Evolutionary conservation across 2,888 invertebrate genomes (phyloP), one percentile per base, ranked within the genome.

Genomic region (Lumbricus terrestris): DNA sequence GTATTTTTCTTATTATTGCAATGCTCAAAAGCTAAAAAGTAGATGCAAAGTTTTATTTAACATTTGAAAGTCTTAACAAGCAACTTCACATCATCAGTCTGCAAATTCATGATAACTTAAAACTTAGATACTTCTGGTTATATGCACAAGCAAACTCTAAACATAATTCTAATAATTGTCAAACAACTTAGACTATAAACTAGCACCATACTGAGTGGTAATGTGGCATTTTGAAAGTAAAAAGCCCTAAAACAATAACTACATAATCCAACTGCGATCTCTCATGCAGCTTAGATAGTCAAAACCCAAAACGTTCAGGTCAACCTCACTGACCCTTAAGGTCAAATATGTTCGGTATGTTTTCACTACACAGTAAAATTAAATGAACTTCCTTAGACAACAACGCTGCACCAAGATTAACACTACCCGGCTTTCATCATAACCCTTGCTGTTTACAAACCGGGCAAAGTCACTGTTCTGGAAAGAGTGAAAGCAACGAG

Each of bases 291-390:
- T n/a, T n/a, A 29, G 54, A 54, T 29, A 54, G 69, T 11, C 69
- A 0, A 47, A 69, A n/a, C n/a, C 69, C n/a, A 69, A 29, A 29
- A 69, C 69, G n/a, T 8, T 69, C 29, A 69, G 29, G 11, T 69
- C 69, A 69, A 69, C 69, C n/a, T 69, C 69, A 69, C 69, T 69
- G 69, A 69, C 69, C 69, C 69, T 69, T 69, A 69, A 69, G 69
- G 69, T 69, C 69, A 69, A 69, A 69, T 69, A 11, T n/a, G n/a
- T n/a, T 69, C 69, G n/a, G n/a, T 11, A 69, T 69, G 69, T 69
- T n/a, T 69, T 69, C n/a, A 5, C 29, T 69, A 29, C n/a, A 69
- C 69, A n/a, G n/a, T 8, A 69, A 69, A 69, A 69, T 69, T 1
- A 69, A 69, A 69, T 69, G n/a, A 69, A 69, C n/a, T 29, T 69